phyloP scores from a whole-genome alignment of 2,888 invertebrate genomes.

The Cephus pygmeus region DNA sequence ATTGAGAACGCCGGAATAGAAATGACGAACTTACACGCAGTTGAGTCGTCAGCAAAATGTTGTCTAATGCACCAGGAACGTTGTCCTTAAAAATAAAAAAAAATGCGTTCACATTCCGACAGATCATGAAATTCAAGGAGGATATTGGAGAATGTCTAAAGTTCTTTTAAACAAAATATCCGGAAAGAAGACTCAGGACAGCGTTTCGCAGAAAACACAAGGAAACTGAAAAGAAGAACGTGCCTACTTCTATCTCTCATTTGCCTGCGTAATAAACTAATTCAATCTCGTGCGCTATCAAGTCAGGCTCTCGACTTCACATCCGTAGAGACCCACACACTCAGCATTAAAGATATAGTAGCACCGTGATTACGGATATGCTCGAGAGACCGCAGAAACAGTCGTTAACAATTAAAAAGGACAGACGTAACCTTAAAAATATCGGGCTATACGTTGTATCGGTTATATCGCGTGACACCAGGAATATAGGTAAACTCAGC shows the following conservation, averaged over 20 bases:
- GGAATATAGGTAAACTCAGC: background rate
- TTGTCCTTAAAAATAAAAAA: conserved; percentile 20
- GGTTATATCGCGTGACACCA: background rate
- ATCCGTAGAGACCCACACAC: background rate
- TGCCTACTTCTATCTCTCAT: background rate
- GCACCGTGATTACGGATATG: background rate
- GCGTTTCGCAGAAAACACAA: no score
- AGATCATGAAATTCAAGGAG: background rate
- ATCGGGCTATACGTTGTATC: background rate
- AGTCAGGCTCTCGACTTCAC: background rate
- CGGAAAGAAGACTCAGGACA: no score
- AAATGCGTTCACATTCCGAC: no score
- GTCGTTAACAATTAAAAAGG: background rate
- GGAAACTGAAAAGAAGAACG: background rate
- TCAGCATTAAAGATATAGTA: background rate
- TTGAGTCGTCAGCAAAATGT: conserved; percentile 21
- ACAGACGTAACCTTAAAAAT: background rate
- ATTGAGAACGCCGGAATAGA: background rate
- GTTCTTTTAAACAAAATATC: no score
- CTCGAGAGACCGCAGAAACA: background rate
- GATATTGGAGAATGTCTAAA: no score
- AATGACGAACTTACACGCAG: background rate
- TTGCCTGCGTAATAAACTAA: background rate
- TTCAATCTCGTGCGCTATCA: background rate
- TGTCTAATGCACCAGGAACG: conserved; percentile 27